Base-by-base conservation (phyloP, 2,797 vertebrate species). In the Diceros bicornis region DNA sequence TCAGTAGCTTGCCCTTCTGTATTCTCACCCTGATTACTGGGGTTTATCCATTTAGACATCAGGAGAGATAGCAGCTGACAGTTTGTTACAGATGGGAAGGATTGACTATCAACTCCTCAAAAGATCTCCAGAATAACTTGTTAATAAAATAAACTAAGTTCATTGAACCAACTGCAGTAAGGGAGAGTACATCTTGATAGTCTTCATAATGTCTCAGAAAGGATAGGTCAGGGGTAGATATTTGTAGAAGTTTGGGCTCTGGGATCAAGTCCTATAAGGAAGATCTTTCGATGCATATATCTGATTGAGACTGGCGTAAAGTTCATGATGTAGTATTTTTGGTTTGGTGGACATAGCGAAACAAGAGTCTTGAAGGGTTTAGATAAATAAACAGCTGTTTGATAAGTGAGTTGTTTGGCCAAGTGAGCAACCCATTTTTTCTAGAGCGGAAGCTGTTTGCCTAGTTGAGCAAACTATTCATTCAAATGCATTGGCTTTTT, bases 341-440 rank as follows among this genome's bases (percentile, higher is more conserved):
- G 32, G 12, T 32, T 96, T 27, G 11, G 23, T 77, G 16, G 8
- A 16, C 13, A 41, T 4, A 57, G 3, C 1, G 16, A 74, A n/a
- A 6, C 2, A 94, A 93, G 32, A 62, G 1, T 81, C 13, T 87
- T 55, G 20, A 37, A 75, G 21, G 23, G 27, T 90, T 92, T 86
- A 89, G 85, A 88, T 94, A 71, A 69, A 50, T 81, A 94, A 77
- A 83, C 32, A 82, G n/a, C 4, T 91, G 27, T 90, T 89, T 87
- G 52, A 81, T 77, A 81, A 83, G 57, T 92, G 55, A 75, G 50
- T 16, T 81, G 7, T 94, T 87, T 94, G 74, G 37, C 44, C 32
- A 74, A 81, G 21, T 93, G 66, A 64, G 4, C 4, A 82, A 89
- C 25, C 50, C 9, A 44, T 74, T 84, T 13, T 55, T 97, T 59